phyloP scores from a whole-genome alignment of 2,113 vertebrate species.

The Porphyrio hochstetteri region DNA sequence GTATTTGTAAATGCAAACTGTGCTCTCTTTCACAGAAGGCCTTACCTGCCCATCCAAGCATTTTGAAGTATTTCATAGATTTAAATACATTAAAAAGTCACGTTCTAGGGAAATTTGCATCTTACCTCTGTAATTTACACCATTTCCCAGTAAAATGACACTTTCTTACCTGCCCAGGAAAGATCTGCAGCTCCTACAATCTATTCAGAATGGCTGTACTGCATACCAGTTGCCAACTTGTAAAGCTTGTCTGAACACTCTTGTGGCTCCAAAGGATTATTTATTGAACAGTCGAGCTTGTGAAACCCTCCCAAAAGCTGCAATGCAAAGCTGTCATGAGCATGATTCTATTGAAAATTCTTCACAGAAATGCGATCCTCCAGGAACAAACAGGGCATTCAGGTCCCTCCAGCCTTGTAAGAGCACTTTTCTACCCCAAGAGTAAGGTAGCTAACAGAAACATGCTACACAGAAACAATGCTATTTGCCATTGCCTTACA shows the following conservation, averaged over 20 bases:
- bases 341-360: not conserved
- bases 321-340: not conserved
- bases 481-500: fast-evolving
- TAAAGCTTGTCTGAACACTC: not conserved
- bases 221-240: not conserved
- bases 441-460: not conserved
- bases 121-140: not conserved
- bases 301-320: slow-evolving; percentile 1
- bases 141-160: not conserved
- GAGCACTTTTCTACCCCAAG: not conserved
- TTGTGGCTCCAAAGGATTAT: not conserved
- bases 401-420: not conserved
- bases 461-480: not conserved
- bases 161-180: not conserved
- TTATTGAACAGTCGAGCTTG: not conserved
- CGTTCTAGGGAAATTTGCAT: not conserved
- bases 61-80: not conserved
- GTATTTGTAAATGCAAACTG: not conserved
- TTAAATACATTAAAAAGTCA: not conserved
- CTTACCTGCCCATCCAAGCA: not conserved
- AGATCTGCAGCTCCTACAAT: not conserved
- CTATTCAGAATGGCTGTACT: not conserved
- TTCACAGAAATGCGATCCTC: not conserved
- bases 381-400: not conserved
- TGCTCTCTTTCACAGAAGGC: not conserved